Evolutionary conservation across 2,113 vertebrate genomes (phyloP).

Genomic region (Mirounga angustirostris): DNA sequence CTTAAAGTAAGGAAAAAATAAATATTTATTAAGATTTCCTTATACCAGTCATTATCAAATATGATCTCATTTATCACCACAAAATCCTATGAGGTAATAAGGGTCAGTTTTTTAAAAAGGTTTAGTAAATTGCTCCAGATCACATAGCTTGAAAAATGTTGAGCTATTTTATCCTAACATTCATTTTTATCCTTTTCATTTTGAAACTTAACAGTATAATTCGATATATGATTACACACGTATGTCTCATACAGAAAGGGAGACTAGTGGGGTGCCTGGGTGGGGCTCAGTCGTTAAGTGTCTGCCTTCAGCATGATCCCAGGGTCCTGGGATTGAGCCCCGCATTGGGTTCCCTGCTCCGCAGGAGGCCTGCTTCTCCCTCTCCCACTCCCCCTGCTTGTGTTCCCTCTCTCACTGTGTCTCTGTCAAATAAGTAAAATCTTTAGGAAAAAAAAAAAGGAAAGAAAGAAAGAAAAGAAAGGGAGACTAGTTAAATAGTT

Average conservation of each 20-base stretch:
- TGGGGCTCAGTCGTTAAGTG: too few species aligned
- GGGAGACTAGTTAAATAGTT: neutral
- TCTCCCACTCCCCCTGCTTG: too few species aligned
- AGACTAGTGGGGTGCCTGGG: neutral
- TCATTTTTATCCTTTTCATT: slow-evolving; percentile 34
- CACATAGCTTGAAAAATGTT: neutral
- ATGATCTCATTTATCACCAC: neutral
- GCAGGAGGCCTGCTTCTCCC: too few species aligned
- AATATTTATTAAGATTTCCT: neutral
- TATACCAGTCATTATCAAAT: neutral
- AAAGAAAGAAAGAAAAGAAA: too few species aligned
- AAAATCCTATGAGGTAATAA: slow-evolving; percentile 21
- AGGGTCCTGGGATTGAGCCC: too few species aligned
- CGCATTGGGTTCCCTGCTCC: too few species aligned
- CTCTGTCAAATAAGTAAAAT: too few species aligned
- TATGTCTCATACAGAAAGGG: neutral
- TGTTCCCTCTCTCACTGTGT: too few species aligned
- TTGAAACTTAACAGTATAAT: slow-evolving; percentile 1
- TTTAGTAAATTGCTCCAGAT: slow-evolving; percentile 26
- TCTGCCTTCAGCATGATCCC: too few species aligned
- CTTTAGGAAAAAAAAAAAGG: too few species aligned
- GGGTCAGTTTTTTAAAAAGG: neutral
- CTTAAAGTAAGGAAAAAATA: slow-evolving; percentile 31
- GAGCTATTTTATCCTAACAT: neutral
- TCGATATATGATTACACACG: neutral